Conservation (phyloP, 2,113 vertebrate genomes). For the Aspiorhynchus laticeps region DNA sequence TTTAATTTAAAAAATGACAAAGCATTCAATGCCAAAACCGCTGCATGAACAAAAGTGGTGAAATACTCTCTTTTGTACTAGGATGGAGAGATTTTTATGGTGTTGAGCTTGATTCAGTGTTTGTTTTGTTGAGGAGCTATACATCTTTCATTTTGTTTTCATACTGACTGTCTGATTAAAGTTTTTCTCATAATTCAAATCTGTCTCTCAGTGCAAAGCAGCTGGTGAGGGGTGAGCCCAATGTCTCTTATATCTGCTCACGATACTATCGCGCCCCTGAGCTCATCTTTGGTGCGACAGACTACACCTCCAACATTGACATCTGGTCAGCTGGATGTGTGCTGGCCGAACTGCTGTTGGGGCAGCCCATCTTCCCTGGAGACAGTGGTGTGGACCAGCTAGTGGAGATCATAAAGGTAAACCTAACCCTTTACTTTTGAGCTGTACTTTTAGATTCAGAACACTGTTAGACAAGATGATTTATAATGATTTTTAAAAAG, state of each 20-base stretch:
- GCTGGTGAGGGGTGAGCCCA: constrained; percentile 88
- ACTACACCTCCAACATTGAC: constrained; percentile 92
- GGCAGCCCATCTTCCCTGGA: constrained; percentile 91
- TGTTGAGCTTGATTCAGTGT: neutral
- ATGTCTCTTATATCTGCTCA: constrained; percentile 93
- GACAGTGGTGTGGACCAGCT: constrained; percentile 93
- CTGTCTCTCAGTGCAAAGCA: constrained; percentile 83
- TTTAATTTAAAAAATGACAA: neutral
- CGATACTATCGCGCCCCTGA: constrained; percentile 92
- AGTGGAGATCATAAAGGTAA: constrained; percentile 94
- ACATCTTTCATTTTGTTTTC: neutral
- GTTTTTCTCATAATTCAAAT: neutral
- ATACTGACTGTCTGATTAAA: neutral
- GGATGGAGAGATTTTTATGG: neutral
- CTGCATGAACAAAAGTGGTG: neutral
- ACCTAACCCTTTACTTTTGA: neutral
- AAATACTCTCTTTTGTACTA: neutral
- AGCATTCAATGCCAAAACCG: neutral
- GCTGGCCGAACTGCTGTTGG: constrained; percentile 87
- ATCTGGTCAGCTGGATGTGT: constrained; percentile 94
- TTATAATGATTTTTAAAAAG: neutral
- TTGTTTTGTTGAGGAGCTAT: neutral
- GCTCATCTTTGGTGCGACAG: constrained; percentile 92
- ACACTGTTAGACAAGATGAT: neutral
- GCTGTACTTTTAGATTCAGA: neutral